Percentiles rank a stretch among this genome's conserved stretches.
These are phyloP conservation scores for Marronus borbonicus DNA, from an alignment of 2,888 invertebrate genomes.

Conservation along the genomic window DNA sequence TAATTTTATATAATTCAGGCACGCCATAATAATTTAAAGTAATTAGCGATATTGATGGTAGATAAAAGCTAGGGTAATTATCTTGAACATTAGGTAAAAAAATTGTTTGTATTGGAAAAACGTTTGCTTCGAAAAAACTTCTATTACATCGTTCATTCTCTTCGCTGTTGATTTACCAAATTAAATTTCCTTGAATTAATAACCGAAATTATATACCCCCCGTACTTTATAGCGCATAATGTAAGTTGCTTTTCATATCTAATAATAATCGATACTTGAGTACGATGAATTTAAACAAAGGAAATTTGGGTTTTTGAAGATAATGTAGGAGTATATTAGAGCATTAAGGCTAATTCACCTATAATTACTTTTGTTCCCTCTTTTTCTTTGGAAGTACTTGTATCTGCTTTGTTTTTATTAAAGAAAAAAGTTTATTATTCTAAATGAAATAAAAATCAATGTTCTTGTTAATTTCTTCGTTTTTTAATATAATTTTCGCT, in stretches of 20 bases:
- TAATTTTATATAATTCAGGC: slow-evolving; percentile 30
- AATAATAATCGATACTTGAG: slow-evolving; percentile 28
- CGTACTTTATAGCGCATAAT: slow-evolving; percentile 22
- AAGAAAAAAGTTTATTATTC: too few species aligned
- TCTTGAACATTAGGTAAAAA: slow-evolving; percentile 38
- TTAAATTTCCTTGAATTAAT: slow-evolving; percentile 43
- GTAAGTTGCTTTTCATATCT: background rate
- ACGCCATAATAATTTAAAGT: slow-evolving; percentile 35
- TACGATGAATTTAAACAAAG: background rate
- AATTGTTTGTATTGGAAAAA: slow-evolving; percentile 38
- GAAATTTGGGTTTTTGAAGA: background rate
- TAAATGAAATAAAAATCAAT: too few species aligned
- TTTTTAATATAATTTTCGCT: too few species aligned
- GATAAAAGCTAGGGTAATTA: slow-evolving; percentile 36
- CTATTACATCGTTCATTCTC: background rate
- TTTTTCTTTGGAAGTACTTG: too few species aligned
- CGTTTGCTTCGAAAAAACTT: slow-evolving; percentile 8
- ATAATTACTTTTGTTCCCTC: background rate
- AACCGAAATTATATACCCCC: slow-evolving; percentile 34
- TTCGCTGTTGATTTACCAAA: slow-evolving; percentile 35
- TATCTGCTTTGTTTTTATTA: background rate
- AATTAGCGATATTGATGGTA: slow-evolving; percentile 22
- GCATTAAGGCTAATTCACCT: background rate
- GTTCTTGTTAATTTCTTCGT: too few species aligned
- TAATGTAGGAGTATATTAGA: too few species aligned